Percentiles rank a stretch among this genome's conserved stretches.
These are phyloP conservation scores for Eremophila alpestris DNA, from an alignment of 2,797 vertebrate species.

Conservation along the genomic window DNA sequence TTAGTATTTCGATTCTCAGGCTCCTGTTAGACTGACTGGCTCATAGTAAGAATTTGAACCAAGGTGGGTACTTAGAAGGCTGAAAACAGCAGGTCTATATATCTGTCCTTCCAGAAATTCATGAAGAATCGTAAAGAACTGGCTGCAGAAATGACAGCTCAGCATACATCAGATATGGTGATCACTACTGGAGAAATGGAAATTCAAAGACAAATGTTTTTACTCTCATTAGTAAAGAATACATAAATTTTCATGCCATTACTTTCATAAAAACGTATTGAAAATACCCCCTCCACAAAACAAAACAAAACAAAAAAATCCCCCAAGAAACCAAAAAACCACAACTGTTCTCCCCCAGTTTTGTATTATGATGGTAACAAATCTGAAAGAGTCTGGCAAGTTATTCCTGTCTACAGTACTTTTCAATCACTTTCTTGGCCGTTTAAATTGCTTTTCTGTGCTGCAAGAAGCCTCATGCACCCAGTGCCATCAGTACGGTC, in stretches of 20 bases:
- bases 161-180: neutral
- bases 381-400: fast-evolving
- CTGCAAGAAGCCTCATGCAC: fast-evolving
- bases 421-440: neutral
- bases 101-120: neutral
- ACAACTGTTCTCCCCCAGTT: fast-evolving
- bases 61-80: neutral
- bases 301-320: no score
- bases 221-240: fast-evolving
- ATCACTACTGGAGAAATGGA: fast-evolving
- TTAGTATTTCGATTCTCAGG: neutral
- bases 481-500: fast-evolving
- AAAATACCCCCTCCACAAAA: fast-evolving
- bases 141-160: neutral
- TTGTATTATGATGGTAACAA: neutral
- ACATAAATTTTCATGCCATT: fast-evolving
- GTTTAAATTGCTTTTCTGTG: neutral
- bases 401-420: neutral
- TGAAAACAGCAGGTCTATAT: neutral
- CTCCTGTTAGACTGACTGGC: neutral
- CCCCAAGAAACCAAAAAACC: neutral
- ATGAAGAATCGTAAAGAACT: neutral
- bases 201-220: neutral
- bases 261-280: neutral
- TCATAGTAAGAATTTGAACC: fast-evolving